Evolutionary conservation across 2,113 vertebrate genomes (phyloP), one percentile per base, ranked within the genome.

Genomic region (Prunella himalayana): DNA sequence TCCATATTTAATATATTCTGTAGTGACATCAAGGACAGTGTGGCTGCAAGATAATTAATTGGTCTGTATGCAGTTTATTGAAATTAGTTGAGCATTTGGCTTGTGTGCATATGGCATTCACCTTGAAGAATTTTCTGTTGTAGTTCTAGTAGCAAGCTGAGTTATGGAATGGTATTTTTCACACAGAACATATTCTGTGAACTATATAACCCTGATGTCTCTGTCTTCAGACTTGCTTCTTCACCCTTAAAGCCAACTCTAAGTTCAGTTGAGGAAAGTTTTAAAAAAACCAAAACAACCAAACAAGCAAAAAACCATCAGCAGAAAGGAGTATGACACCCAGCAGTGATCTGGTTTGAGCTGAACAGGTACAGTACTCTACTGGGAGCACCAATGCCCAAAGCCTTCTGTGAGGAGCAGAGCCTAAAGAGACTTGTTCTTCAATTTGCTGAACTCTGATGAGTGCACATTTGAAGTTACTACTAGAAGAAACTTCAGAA

Each of bases 331-430:
- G 28, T 41, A 30, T n/a, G 39, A 24, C 13, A 6, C 17, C 30
- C 47, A 16, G 41, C 35, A 11, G 30, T 1, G 28, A 30, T 15
- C 30, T 61, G 31, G 10, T 75, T 57, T 30, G 60, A 78, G 16
- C 65, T 44, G 5, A 53, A 31, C 13, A 16, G n/a, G 70, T 41
- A 27, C 37, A 37, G 16, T 28, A 28, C 15, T n/a, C 27, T 49
- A 24, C 9, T 17, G 3, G 0, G 3, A 33, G 22, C 28, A 25
- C 1, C 6, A 8, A 6, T 33, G 37, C 42, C 42, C 22, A 11
- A n/a, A 57, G 9, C 6, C 4, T 22, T 41, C 44, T 76, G 13
- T 0, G 5, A 90, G 53, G 54, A 66, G 10, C 8, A 45, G 11
- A 53, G n/a, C 10, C 19, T 28, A 11, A 53, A 65, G 44, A 22